Evolutionary conservation across 1,140 invertebrate species (phyloP).

Genomic region (Papilio polytes): DNA sequence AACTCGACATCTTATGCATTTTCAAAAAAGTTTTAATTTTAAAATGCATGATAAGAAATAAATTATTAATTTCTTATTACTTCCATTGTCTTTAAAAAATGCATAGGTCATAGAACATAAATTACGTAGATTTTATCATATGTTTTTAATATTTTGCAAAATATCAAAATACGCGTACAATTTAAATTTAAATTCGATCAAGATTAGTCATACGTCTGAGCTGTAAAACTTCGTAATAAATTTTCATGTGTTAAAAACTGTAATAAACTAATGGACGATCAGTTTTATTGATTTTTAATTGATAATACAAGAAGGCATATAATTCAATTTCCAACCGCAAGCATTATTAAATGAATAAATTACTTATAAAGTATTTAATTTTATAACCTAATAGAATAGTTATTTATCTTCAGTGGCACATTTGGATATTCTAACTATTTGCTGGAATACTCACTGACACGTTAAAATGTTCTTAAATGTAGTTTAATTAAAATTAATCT

Average conservation of each 20-base stretch:
- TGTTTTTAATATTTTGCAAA: no score
- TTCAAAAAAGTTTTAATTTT: background rate
- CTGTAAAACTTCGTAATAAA: background rate
- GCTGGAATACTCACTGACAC: background rate
- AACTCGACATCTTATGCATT: no score
- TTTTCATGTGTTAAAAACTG: background rate
- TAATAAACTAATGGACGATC: background rate
- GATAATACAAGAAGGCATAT: background rate
- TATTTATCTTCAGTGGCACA: background rate
- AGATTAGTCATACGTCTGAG: background rate
- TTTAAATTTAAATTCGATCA: background rate
- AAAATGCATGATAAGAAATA: background rate
- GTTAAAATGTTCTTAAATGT: no score
- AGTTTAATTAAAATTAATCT: background rate
- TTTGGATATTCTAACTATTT: background rate
- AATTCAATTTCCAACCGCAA: background rate
- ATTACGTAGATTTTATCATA: no score
- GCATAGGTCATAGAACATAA: no score
- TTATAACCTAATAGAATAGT: background rate
- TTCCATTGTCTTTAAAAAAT: no score
- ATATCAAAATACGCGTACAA: no score
- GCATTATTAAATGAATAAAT: background rate
- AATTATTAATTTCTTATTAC: background rate
- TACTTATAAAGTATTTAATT: constrained; percentile 6
- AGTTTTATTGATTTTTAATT: background rate